Conservation (phyloP, 1,140 invertebrate species). For the Gerris buenoi region DNA sequence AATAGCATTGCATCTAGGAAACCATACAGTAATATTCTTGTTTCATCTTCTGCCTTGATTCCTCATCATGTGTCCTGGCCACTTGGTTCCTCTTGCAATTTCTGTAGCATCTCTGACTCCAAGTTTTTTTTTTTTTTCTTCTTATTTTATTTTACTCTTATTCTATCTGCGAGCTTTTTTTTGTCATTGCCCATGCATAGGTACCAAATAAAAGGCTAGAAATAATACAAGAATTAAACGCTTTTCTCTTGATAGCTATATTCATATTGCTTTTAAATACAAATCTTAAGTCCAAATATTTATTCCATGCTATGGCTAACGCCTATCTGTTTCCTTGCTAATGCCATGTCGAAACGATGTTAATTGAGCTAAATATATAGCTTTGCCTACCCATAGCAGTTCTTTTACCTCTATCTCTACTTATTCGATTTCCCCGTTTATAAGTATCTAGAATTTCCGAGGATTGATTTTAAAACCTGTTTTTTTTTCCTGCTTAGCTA, state of each 20-base stretch:
- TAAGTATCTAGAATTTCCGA: slow-evolving; percentile 8
- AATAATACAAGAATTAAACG: slow-evolving; percentile 8
- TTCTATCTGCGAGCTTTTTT: background rate
- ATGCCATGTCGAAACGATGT: background rate
- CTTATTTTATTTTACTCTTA: slow-evolving; percentile 5
- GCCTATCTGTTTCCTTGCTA: slow-evolving; percentile 7
- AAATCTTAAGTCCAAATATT: slow-evolving; percentile 6
- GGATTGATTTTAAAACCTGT: slow-evolving; percentile 11
- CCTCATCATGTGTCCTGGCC: slow-evolving; percentile 13
- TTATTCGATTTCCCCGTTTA: background rate
- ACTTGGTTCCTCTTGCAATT: background rate
- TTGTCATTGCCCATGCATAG: slow-evolving; percentile 11
- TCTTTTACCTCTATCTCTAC: slow-evolving; percentile 1
- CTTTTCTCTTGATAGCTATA: slow-evolving; percentile 1
- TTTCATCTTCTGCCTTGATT: slow-evolving; percentile 4
- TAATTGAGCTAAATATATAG: background rate
- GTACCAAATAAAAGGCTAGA: slow-evolving; percentile 10
- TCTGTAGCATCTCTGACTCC: slow-evolving; percentile 4
- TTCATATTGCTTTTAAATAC: slow-evolving; percentile 4
- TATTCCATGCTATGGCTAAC: slow-evolving; percentile 10
- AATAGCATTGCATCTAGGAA: background rate
- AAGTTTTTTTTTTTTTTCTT: background rate
- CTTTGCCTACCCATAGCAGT: slow-evolving; percentile 8
- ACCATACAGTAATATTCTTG: slow-evolving; percentile 6
- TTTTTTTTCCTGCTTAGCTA: slow-evolving; percentile 1